These are phyloP conservation scores for Alethe castanea DNA, from an alignment of 2,113 vertebrate species.

Conservation along the genomic window DNA sequence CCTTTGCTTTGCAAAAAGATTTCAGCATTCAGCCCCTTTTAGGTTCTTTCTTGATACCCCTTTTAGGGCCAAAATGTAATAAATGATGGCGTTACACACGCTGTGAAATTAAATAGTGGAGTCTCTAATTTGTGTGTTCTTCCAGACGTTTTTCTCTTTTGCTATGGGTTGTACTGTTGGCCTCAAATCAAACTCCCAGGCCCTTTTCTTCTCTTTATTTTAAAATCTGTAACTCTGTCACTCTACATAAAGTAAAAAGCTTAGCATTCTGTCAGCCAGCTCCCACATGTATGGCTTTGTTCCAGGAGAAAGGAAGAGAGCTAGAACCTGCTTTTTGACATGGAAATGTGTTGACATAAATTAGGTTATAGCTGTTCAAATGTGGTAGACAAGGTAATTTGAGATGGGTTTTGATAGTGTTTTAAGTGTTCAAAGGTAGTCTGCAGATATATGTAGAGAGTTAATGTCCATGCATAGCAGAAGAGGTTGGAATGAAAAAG, in stretches of 20 bases:
- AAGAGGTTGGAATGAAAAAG: background rate
- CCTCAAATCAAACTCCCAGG: constrained; percentile 23
- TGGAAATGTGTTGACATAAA: background rate
- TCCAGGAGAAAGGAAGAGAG: background rate
- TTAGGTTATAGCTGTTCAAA: background rate
- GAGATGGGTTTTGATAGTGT: background rate
- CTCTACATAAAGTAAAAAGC: background rate
- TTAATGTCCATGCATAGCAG: background rate
- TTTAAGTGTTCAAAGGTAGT: background rate
- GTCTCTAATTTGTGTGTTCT: background rate
- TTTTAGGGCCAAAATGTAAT: background rate
- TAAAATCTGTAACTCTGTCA: constrained; percentile 13
- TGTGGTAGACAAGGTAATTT: background rate
- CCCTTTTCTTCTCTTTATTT: background rate
- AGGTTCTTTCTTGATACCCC: background rate
- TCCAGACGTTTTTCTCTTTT: constrained; percentile 3
- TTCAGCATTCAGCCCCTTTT: background rate
- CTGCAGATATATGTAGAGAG: background rate
- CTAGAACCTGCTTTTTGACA: background rate
- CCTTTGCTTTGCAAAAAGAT: background rate
- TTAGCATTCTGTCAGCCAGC: background rate
- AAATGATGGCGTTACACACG: background rate
- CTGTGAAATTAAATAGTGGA: background rate
- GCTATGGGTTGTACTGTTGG: background rate
- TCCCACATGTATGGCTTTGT: background rate